A percentile compares a stretch with the other conserved stretches of the same genome.
phyloP scores from a whole-genome alignment of 2,113 vertebrate genomes.

The Lamprologus callipterus region DNA sequence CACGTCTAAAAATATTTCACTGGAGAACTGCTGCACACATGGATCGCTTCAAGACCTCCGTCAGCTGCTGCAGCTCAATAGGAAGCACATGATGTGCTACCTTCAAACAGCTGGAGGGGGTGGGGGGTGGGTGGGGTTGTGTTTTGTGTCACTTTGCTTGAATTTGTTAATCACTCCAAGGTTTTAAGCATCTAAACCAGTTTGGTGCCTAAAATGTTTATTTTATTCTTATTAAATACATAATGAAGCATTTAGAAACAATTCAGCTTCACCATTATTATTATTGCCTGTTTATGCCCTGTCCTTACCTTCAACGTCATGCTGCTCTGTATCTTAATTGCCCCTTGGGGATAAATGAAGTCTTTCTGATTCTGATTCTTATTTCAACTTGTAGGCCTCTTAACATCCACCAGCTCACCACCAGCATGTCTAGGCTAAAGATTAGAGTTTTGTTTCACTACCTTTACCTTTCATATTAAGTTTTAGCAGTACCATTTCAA shows the following conservation, averaged over 20 bases:
- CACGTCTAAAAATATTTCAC: not conserved
- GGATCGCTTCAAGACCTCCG: not conserved
- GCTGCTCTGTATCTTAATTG: not conserved
- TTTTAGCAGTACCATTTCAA: not conserved
- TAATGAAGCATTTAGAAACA: not conserved
- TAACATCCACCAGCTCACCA: not conserved
- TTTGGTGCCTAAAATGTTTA: not conserved
- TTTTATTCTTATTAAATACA: not conserved
- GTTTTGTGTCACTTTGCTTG: not conserved
- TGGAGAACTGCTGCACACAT: not conserved
- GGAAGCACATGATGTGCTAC: conserved; percentile 29
- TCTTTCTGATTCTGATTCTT: not conserved
- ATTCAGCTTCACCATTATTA: not conserved
- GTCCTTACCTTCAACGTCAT: not conserved
- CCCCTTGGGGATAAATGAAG: not conserved
- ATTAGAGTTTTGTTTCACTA: not conserved
- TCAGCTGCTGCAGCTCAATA: conserved; percentile 24
- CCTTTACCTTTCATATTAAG: not conserved
- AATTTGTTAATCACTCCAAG: not conserved
- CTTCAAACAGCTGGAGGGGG: not conserved
- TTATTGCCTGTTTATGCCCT: not conserved
- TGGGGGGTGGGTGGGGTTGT: fast-evolving
- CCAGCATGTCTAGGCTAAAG: not conserved
- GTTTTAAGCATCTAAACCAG: not conserved
- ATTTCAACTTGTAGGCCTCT: not conserved